phyloP scores from a whole-genome alignment of 2,888 invertebrate species.

The Athalia rosae region DNA sequence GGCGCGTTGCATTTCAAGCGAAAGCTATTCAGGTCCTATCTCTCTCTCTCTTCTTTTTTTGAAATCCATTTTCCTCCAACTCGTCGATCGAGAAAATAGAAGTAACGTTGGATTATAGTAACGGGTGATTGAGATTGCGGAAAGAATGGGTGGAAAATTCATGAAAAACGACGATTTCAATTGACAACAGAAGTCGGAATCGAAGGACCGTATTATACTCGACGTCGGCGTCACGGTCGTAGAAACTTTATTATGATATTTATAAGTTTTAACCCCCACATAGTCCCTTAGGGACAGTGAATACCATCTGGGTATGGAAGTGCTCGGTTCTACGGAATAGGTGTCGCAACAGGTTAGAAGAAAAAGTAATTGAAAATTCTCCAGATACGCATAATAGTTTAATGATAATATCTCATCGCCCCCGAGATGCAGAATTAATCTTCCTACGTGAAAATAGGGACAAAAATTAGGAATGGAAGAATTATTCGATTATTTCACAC shows the following conservation, averaged over 20 bases:
- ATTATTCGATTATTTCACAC: too few relatives aligned
- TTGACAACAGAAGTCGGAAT: background rate
- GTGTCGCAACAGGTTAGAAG: conserved; percentile 19
- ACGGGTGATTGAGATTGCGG: too few relatives aligned
- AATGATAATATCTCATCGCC: too few relatives aligned
- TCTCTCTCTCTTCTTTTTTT: too few relatives aligned
- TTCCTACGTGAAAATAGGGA: too few relatives aligned
- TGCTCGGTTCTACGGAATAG: background rate
- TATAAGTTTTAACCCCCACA: conserved; percentile 26
- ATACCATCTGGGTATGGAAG: conserved; percentile 6
- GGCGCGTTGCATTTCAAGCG: too few relatives aligned
- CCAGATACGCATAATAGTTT: background rate
- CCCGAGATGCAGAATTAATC: too few relatives aligned
- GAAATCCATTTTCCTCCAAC: too few relatives aligned
- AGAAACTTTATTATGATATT: conserved; percentile 23
- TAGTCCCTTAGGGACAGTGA: conserved; percentile 33
- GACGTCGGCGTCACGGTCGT: background rate
- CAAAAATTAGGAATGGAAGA: too few relatives aligned
- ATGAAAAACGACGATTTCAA: background rate
- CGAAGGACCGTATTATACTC: background rate
- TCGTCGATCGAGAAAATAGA: background rate
- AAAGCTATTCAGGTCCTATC: too few relatives aligned
- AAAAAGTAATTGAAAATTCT: conserved; percentile 26
- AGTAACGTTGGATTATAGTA: background rate
- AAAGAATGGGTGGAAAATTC: too few relatives aligned